Base-by-base conservation (phyloP, 1,140 invertebrate species). In the Nylanderia fulva region DNA sequence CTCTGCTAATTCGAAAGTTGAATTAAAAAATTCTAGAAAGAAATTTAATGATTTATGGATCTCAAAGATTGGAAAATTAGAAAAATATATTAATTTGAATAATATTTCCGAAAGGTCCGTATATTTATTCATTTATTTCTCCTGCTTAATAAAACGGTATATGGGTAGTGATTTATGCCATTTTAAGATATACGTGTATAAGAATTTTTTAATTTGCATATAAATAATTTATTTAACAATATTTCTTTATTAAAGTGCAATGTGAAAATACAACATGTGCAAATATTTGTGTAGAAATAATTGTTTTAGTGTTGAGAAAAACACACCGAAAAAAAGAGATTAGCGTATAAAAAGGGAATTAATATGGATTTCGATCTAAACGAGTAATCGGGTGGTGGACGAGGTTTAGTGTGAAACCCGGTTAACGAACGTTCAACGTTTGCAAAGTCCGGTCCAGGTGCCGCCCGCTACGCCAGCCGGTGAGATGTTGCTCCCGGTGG, bases 401-500 rank as follows among this genome's bases (percentile, higher is more conserved):
- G 54, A 13, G 76, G 76, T 87, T 90, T 76, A 87, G 77, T 90
- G 88, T 91, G 86, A 86, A 86, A 58, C 45, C 45, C 56, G 58
- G 68, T 80, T 92, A 92, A 92, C 87, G 87, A n/a, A 91, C 83
- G 89, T 63, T 85, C 85, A 76, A 56, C 68, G 91, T 90, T 90
- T 85, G 74, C 58, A 83, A 85, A 88, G 88, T 91, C 90, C 85
- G 85, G 89, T 89, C 91, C 87, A 91, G 90, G 91, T 91, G 92
- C 91, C 86, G 84, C 89, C 90, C 85, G 91, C 86, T 89, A 90
- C 64, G 86, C 88, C 88, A 85, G 61, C 74, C 86, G 89, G 90
- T 88, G 90, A 92, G 91, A 92, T 90, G 92, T 91, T 89, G 92
- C 92, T 92, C 86, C 91, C 74, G 86, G 89, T 91, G 91, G 91